Evolutionary conservation across 2,113 vertebrate genomes (phyloP), one percentile per base, ranked within the genome.

Genomic region (Megalops atlanticus): DNA sequence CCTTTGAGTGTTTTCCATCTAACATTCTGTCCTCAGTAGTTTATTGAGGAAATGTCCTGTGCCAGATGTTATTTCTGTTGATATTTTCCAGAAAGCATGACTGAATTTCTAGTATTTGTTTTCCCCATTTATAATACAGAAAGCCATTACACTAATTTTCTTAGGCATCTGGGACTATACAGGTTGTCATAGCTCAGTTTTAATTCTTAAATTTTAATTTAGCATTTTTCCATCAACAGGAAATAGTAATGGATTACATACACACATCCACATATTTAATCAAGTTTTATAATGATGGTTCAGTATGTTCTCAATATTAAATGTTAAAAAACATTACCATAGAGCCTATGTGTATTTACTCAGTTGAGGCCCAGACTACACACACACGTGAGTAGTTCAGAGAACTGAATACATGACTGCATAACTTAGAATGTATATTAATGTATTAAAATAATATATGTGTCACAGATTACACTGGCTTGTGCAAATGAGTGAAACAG

Each of bases 1-100:
- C 40, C 68, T 31, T 35, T 81, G 47, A 68, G 24, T 58, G 49
- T 74, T 54, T 81, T 58, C 39, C 72, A 40, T 74, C 58, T 39
- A 75, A 75, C 47, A 75, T 74, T 74, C 54, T 64, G 54, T 81
- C n/a, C 71, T 24, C 15, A 35, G n/a, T 43, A 58, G 45, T 54
- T 64, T 64, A 49, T 54, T 35, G 14, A 41, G 74, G 38, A 31
- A 43, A 81, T 39, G 36, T 68, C 69, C 41, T 54, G 45, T 52
- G 15, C 36, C n/a, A 10, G 16, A 70, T 54, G 33, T 49, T 72
- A 36, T n/a, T 38, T 64, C 31, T 79, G 71, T n/a, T 40, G 24
- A 41, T 49, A 31, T 80, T 49, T 38, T 36, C 68, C 39, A 33
- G 39, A 79, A 40, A 36, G n/a, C 1, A 39, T 21, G 4, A 79